Evolutionary conservation across 2,113 vertebrate species (phyloP), one percentile per base, ranked within the genome.

Genomic region (Elephantulus edwardii): DNA sequence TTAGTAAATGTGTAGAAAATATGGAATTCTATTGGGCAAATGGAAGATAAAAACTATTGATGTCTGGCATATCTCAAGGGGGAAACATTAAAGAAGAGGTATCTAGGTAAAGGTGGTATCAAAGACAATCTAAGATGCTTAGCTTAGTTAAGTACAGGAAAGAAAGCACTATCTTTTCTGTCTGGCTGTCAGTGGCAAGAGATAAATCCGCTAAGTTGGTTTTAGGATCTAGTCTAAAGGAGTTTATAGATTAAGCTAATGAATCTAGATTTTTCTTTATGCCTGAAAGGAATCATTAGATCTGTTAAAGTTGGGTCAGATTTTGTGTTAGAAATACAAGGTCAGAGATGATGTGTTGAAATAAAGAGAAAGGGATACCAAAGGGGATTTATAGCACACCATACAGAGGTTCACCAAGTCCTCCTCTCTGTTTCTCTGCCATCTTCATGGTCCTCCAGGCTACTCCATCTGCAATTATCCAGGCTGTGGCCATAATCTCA

Each of bases 221-320:
- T 26, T 48, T 54, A 3, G 38, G 13, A 6, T 12, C 6, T 89
- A 8, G 2, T 70, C 79, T 66, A 38, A 70, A 46, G 20, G 7
- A 62, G 77, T 92, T 91, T 84, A 5, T 38, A 75, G 17, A 46
- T 6, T 33, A 52, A 17, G 2, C 26, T 82, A 89, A 71, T 38
- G 44, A 78, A 60, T 92, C n/a, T 94, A 30, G 20, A 70, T 20
- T 58, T 89, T 70, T 48, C 16, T 71, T 38, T 80, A 33, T 11
- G 26, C 16, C 28, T 33, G 66, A 44, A 88, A 92, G 58, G 89
- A 89, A 79, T 10, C 28, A 81, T 68, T 71, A 89, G 70, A 93
- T 1, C 35, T 88, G 88, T 74, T 42, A 68, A 35, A 86, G 26
- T 52, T 5, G 38, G 14, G 72, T 42, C 84, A 71, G 33, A 72